Base-by-base conservation (phyloP, 2,888 invertebrate species). In the Bhutanitis thaidina region DNA sequence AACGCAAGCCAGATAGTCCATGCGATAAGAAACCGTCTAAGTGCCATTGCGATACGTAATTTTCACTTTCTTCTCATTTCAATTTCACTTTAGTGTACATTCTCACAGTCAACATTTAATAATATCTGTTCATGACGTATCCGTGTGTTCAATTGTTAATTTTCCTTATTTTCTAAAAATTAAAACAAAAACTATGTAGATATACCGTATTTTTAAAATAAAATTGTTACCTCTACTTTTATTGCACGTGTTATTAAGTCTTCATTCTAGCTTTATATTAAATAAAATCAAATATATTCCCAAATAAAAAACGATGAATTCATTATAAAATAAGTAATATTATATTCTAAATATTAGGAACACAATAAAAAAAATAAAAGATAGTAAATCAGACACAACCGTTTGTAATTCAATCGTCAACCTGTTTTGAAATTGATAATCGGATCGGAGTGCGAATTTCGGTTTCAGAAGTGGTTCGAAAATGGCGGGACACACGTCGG, bases 1-100 rank as follows among this genome's bases (percentile, higher is more conserved):
- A 88, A 82, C 81, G 79, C 77, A 54, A 85, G 75, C 74, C 80
- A 82, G 63, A 78, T 74, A 67, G 78, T 79, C 81, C 84, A 86
- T 62, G 77, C 82, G 65, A 84, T 74, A 67, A 82, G 73, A 62
- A 84, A 71, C 68, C 79, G 71, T 69, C 71, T 79, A 57, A 66
- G 68, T 68, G 77, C 80, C 86, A 87, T 82, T 65, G 53, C 49
- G 47, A 13, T 38, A n/a, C 62, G 64, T 60, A 61, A 65, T 72
- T 77, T 70, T 66, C 77, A 84, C 76, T 71, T 62, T 65, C 63
- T 64, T 62, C 73, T 77, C 73, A 76, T 80, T 81, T 82, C 64
- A 77, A 64, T 69, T 80, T 80, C 80, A 83, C 85, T 77, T 74
- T 76, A 52, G 60, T 75, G 70, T 79, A 63, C 78, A 82, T 81